These are phyloP conservation scores for Micromesistius poutassou DNA, from an alignment of 2,797 vertebrate genomes.

Conservation along the genomic window DNA sequence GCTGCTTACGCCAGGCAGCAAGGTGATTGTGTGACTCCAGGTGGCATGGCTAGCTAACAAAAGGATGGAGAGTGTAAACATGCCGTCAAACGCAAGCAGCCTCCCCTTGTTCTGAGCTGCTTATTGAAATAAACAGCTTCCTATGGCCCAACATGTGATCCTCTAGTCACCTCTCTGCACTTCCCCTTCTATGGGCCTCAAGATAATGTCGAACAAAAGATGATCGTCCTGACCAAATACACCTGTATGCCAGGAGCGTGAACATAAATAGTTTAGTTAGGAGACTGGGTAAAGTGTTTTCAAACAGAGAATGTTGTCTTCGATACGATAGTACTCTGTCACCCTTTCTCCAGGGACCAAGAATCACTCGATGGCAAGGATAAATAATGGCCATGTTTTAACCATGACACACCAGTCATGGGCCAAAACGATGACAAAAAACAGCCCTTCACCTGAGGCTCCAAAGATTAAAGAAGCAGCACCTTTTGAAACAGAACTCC, in stretches of 20 bases:
- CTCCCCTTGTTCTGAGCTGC: conserved; percentile 39
- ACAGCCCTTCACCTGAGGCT: neutral
- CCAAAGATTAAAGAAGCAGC: neutral
- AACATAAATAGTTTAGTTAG: neutral
- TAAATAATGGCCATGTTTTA: neutral
- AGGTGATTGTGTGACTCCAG: conserved; percentile 17
- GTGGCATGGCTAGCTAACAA: conserved; percentile 25
- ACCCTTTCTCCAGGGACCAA: neutral
- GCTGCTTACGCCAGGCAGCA: neutral
- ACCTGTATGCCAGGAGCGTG: conserved; percentile 17
- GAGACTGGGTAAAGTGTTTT: conserved; percentile 1
- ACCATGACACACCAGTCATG: neutral
- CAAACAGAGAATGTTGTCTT: neutral
- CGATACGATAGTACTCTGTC: neutral
- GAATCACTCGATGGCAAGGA: neutral
- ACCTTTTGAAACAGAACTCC: conserved; percentile 8
- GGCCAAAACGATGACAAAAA: neutral
- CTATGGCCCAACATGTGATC: conserved; percentile 1
- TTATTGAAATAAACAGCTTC: conserved; percentile 22
- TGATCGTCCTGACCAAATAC: conserved; percentile 17
- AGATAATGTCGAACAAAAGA: conserved; percentile 25
- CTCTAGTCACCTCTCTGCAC: conserved; percentile 13
- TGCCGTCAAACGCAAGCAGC: conserved; percentile 27
- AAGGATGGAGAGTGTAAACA: conserved; percentile 35
- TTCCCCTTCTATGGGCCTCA: neutral